Evolutionary conservation across 2,797 vertebrate genomes (phyloP).

Genomic region (Esox lucius): DNA sequence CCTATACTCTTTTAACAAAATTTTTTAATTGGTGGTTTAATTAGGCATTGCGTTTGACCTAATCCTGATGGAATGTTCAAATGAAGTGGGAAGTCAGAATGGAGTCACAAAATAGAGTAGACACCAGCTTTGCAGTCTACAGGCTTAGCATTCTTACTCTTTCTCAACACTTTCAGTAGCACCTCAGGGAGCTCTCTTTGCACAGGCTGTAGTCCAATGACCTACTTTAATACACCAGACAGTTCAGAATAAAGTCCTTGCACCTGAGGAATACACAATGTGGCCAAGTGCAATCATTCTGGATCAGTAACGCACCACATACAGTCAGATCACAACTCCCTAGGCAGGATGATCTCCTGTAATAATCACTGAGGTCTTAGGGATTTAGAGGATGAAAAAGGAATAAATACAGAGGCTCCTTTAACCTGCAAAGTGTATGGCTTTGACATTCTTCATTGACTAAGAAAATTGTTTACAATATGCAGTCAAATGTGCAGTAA

Average conservation of each 20-base stretch:
- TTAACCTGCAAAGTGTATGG: not conserved
- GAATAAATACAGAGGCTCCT: not conserved
- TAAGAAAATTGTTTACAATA: not conserved
- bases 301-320: not conserved
- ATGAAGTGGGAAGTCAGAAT: constrained; percentile 38
- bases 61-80: constrained; percentile 46
- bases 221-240: not conserved
- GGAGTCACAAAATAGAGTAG: constrained; percentile 15
- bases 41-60: constrained; percentile 59
- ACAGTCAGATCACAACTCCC: not conserved
- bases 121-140: constrained; percentile 58
- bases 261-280: constrained; percentile 1
- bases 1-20: constrained; percentile 29
- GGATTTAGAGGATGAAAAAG: not conserved
- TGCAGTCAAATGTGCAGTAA: not conserved
- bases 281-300: not conserved
- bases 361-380: not conserved
- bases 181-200: constrained; percentile 16
- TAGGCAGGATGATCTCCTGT: constrained; percentile 56
- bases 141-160: constrained; percentile 19
- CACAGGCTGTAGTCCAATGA: too few relatives aligned
- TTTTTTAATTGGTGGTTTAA: constrained; percentile 52
- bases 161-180: not conserved
- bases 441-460: not conserved
- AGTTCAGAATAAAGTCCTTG: not conserved